Base-by-base conservation (phyloP, 2,113 vertebrate species). In the Sinosuthora webbiana region DNA sequence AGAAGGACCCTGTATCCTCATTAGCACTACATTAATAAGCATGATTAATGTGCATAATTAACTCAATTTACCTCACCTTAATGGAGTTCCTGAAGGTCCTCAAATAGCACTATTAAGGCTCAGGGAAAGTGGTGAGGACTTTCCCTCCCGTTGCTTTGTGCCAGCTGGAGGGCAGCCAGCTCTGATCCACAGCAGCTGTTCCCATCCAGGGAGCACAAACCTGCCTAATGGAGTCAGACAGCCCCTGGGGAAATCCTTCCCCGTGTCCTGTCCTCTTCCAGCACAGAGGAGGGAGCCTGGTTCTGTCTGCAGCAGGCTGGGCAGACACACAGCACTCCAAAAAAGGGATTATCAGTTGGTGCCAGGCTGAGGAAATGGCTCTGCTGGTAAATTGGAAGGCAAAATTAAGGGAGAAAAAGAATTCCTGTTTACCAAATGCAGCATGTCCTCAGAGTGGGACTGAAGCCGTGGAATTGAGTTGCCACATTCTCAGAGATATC, bases 31-130 rank as follows among this genome's bases (percentile, higher is more conserved):
- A 56, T 33, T 86, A 95, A 91, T 76, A 86, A 56, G 23, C 5
- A 2, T 80, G 18, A 86, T 75, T 80, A 89, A 91, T 68, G 83
- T 73, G 25, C 56, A 67, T 79, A 88, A 88, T 79, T 67, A 88
- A 45, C 44, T 85, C 52, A 81, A 92, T 92, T 92, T 96, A 68
- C 57, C 41, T 89, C 67, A 73, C 35, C 35, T 88, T 90, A 94
- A 71, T 79, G 71, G 53, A 83, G 67, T 50, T 88, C 30, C 44
- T 79, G 39, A 64, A 93, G 20, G 76, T 71, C 42, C 44, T 76
- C 20, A 63, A 44, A 42, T 45, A 77, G 30, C 33, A 44, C 24
- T 1, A 2, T 90, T 52, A 87, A 75, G 21, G 57, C 35, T 71
- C 24, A 59, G 47, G 65, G 33, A 42, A 79, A 50, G 49, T 2